phyloP scores from a whole-genome alignment of 2,888 invertebrate species.

The Isotomurus palustris region DNA sequence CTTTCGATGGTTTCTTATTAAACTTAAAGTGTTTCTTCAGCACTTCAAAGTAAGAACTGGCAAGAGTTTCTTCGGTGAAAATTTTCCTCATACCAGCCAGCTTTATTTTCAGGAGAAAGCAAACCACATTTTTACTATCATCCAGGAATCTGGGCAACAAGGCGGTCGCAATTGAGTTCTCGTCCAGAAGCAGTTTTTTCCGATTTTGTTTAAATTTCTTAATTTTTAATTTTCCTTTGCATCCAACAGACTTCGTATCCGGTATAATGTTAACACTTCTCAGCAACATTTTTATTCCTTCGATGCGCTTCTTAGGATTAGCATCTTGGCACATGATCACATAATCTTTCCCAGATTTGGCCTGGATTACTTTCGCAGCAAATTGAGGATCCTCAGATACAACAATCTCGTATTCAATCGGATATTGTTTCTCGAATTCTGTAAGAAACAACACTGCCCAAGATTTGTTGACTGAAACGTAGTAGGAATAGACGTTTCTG shows the following conservation, averaged over 20 bases:
- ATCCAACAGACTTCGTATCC: neutral
- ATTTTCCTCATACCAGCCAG: conserved; percentile 50
- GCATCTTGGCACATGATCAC: conserved; percentile 70
- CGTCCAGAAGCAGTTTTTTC: conserved; percentile 48
- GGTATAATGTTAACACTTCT: conserved; percentile 52
- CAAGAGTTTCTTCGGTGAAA: conserved; percentile 53
- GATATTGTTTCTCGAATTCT: conserved; percentile 65
- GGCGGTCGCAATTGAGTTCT: conserved; percentile 61
- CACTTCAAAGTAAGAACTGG: no score
- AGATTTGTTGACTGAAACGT: neutral
- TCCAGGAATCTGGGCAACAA: conserved; percentile 64
- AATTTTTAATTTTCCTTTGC: neutral
- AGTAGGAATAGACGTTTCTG: no score
- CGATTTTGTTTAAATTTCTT: neutral
- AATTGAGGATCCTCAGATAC: conserved; percentile 54
- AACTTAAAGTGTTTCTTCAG: no score
- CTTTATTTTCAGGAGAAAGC: conserved; percentile 52
- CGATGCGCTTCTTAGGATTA: conserved; percentile 60
- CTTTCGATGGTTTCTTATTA: conserved; percentile 50
- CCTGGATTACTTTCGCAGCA: conserved; percentile 46
- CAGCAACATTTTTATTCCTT: conserved; percentile 63
- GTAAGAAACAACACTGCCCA: conserved; percentile 60
- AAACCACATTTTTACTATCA: conserved; percentile 61
- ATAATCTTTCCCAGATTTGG: conserved; percentile 51
- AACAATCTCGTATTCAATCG: conserved; percentile 64